Percentiles rank a stretch among this genome's conserved stretches.
phyloP scores from a whole-genome alignment of 1,140 invertebrate genomes.

The Pissodes strobi region DNA sequence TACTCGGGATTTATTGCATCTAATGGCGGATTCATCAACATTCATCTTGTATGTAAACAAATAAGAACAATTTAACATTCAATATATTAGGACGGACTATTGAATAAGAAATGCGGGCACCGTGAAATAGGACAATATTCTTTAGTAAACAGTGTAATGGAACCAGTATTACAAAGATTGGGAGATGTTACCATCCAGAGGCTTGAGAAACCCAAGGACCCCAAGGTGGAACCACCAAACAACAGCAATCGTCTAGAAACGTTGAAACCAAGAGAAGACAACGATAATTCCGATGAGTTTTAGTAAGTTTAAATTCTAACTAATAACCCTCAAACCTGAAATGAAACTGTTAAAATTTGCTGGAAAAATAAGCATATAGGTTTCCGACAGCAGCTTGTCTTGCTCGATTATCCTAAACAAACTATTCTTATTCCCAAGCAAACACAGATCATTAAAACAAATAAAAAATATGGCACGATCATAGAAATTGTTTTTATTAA shows the following conservation, averaged over 20 bases:
- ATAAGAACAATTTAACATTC: too few relatives aligned
- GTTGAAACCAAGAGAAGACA: slow-evolving; percentile 37
- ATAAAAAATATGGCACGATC: too few relatives aligned
- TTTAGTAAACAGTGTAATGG: slow-evolving; percentile 43
- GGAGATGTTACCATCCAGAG: slow-evolving; percentile 55
- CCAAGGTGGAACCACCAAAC: slow-evolving; percentile 41
- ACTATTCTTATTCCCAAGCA: too few relatives aligned
- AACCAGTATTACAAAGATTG: slow-evolving; percentile 51
- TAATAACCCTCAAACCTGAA: neutral
- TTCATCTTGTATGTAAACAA: too few relatives aligned
- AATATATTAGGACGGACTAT: neutral
- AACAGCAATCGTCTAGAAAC: slow-evolving; percentile 31
- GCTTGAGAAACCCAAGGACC: slow-evolving; percentile 51
- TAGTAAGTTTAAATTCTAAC: slow-evolving; percentile 25
- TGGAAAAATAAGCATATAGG: neutral
- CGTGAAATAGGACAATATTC: neutral
- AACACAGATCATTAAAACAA: too few relatives aligned
- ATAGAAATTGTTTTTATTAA: too few relatives aligned
- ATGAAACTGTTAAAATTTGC: neutral
- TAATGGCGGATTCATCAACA: too few relatives aligned
- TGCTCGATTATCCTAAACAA: too few relatives aligned
- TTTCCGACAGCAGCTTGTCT: too few relatives aligned
- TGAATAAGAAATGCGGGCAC: neutral
- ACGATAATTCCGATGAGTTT: slow-evolving; percentile 21
- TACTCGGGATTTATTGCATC: too few relatives aligned